Conservation (phyloP, 2,113 vertebrate genomes). For the Meles meles region DNA sequence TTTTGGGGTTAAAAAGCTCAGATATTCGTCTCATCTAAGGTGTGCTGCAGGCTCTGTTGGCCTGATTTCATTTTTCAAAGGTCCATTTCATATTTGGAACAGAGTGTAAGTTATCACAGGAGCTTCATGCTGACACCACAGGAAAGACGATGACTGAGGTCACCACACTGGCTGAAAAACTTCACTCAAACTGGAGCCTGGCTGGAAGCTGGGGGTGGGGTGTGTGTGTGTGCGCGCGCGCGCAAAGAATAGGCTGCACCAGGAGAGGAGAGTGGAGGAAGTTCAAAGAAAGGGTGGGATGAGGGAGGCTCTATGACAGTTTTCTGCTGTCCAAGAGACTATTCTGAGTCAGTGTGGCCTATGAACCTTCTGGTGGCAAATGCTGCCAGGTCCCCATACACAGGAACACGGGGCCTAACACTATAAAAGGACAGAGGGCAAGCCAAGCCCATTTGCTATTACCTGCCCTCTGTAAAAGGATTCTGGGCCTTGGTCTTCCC, state of each 20-base stretch:
- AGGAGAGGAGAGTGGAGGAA: not conserved
- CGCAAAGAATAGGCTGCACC: not conserved
- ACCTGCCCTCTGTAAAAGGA: conserved; percentile 28
- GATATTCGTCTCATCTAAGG: conserved; percentile 23
- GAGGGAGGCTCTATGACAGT: not conserved
- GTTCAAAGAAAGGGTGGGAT: conserved; percentile 31
- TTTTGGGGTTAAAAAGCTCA: not conserved
- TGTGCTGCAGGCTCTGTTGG: not conserved
- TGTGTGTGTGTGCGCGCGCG: fast-evolving
- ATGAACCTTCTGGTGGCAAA: conserved; percentile 36
- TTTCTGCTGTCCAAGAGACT: conserved; percentile 29
- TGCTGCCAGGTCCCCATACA: not conserved
- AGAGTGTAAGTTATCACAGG: not conserved
- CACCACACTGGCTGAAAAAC: not conserved
- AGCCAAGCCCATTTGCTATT: conserved; percentile 36
- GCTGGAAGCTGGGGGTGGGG: not conserved
- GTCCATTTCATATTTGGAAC: conserved; percentile 19
- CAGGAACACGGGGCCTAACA: not conserved
- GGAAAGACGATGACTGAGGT: not conserved
- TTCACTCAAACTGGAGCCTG: not conserved
- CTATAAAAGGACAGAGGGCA: conserved; percentile 63
- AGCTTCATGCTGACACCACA: not conserved
- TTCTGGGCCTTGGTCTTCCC: not conserved
- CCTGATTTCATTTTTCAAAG: conserved; percentile 44
- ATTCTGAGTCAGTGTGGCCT: conserved; percentile 67